Percentiles rank a stretch among this genome's conserved stretches.
These are phyloP conservation scores for Diachasmimorpha longicaudata DNA, from an alignment of 1,140 invertebrate genomes.

Conservation along the genomic window DNA sequence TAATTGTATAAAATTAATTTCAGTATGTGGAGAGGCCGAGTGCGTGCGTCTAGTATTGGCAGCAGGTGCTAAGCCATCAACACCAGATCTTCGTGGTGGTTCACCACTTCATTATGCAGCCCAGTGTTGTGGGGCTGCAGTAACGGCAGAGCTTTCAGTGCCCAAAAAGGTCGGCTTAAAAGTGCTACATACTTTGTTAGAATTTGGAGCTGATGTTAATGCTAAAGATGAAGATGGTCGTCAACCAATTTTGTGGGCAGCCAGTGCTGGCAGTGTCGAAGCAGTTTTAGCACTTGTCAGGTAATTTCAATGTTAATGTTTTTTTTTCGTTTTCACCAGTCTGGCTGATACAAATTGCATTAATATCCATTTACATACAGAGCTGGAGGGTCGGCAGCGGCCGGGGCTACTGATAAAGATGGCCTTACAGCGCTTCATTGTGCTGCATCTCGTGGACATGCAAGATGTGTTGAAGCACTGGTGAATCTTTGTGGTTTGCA, in stretches of 20 bases:
- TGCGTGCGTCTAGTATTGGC: constrained; percentile 84
- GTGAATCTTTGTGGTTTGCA: constrained; percentile 87
- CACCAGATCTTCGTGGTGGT: constrained; percentile 91
- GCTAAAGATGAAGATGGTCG: constrained; percentile 89
- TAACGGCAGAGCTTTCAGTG: constrained; percentile 68
- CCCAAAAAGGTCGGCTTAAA: constrained; percentile 72
- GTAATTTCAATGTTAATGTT: constrained; percentile 54
- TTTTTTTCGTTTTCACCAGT: too few species aligned
- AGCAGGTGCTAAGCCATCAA: constrained; percentile 81
- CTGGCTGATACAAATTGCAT: too few species aligned
- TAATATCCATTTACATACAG: constrained; percentile 31
- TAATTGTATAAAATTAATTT: neutral
- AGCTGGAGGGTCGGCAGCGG: constrained; percentile 55
- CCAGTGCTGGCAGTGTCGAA: constrained; percentile 92
- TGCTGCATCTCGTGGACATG: constrained; percentile 93
- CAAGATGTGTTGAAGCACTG: constrained; percentile 88
- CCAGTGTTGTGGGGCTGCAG: constrained; percentile 88
- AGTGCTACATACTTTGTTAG: constrained; percentile 83
- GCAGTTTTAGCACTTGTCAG: constrained; percentile 87
- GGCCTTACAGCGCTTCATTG: constrained; percentile 91
- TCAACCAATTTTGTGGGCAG: constrained; percentile 94
- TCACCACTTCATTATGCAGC: constrained; percentile 97
- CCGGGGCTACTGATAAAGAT: constrained; percentile 68
- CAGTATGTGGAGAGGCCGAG: constrained; percentile 90
- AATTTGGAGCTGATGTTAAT: constrained; percentile 80